These are phyloP conservation scores for Acropternis orthonyx DNA, from an alignment of 2,797 vertebrate species.

Conservation along the genomic window DNA sequence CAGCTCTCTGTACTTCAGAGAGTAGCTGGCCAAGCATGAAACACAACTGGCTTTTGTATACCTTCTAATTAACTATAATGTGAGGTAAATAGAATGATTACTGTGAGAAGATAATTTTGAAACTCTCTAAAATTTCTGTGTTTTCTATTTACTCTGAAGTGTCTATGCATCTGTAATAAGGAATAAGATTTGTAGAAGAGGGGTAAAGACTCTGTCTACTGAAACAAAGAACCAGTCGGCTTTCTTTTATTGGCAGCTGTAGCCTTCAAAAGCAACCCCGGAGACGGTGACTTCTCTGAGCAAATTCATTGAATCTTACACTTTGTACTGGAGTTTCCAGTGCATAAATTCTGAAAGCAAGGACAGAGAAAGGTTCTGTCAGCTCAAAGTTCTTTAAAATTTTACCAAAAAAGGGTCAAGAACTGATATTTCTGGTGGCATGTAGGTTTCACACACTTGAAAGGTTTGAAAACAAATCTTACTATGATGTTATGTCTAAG, in stretches of 20 bases:
- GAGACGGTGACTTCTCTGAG: background rate
- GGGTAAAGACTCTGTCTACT: background rate
- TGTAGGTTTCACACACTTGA: background rate
- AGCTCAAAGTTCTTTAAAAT: background rate
- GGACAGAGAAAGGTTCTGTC: background rate
- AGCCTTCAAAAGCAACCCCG: background rate
- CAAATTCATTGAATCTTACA: background rate
- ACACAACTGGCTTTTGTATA: background rate
- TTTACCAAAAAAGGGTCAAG: background rate
- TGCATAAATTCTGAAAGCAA: background rate
- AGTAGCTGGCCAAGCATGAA: background rate
- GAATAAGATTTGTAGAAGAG: background rate
- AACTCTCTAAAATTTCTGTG: background rate
- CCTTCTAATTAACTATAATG: background rate
- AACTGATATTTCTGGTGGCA: background rate
- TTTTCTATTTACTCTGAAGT: background rate
- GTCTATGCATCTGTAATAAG: background rate
- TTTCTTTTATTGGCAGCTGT: background rate
- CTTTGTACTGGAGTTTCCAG: background rate
- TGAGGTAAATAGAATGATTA: background rate
- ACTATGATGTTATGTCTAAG: background rate
- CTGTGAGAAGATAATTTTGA: background rate
- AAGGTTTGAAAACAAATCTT: background rate
- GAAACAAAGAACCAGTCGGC: background rate
- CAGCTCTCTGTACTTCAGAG: background rate